Conservation (phyloP, 2,888 invertebrate genomes). For the Diachrysia chrysitis region DNA sequence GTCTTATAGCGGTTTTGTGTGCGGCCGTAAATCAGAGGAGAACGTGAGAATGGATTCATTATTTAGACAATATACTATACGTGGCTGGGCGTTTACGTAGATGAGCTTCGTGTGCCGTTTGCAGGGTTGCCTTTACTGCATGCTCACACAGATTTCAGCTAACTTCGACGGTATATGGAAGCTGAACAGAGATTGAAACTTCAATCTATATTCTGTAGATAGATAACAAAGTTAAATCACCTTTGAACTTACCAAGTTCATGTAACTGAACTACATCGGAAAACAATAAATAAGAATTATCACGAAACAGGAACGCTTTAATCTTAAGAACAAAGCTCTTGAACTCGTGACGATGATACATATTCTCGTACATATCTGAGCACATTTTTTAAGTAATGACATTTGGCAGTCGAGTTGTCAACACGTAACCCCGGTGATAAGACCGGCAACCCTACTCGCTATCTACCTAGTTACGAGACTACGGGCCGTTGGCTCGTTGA, state of each 20-base stretch:
- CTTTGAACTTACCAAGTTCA: not conserved
- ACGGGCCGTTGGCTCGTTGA: constrained; percentile 43
- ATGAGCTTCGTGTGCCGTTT: constrained; percentile 48
- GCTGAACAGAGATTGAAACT: constrained; percentile 24
- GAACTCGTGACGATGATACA: not conserved
- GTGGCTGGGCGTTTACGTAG: constrained; percentile 64
- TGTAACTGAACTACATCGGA: not conserved
- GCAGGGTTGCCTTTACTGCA: constrained; percentile 47
- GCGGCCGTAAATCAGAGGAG: constrained; percentile 82
- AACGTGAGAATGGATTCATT: constrained; percentile 86
- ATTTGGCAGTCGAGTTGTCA: constrained; percentile 43
- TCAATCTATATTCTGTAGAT: not conserved
- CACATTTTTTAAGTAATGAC: constrained; percentile 35
- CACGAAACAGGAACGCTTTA: not conserved
- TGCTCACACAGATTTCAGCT: constrained; percentile 39
- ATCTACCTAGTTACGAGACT: constrained; percentile 44
- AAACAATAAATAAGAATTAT: constrained; percentile 1
- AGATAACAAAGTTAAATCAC: not conserved
- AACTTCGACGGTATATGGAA: constrained; percentile 34
- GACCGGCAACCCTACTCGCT: constrained; percentile 42
- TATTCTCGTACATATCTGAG: constrained; percentile 10
- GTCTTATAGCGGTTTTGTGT: constrained; percentile 81
- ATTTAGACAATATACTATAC: constrained; percentile 78
- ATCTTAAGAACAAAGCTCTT: not conserved
- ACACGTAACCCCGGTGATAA: constrained; percentile 36